Conservation (phyloP, 2,888 invertebrate genomes). For the Seira ritae region DNA sequence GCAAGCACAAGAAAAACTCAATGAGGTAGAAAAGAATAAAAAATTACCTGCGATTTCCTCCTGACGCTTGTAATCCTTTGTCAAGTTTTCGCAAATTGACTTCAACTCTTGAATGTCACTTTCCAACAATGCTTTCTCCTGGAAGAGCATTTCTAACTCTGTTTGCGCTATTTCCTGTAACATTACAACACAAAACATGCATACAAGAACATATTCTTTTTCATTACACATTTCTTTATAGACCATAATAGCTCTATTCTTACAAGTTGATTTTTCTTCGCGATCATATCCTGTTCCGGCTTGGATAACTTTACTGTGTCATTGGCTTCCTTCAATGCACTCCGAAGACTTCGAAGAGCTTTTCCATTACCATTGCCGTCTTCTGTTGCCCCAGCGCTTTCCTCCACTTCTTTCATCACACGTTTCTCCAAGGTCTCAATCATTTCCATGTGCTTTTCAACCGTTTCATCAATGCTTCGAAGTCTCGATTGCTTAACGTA, state of each 20-base stretch:
- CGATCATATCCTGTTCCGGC: slow-evolving; percentile 69
- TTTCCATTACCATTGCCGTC: neutral
- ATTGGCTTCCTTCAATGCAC: slow-evolving; percentile 62
- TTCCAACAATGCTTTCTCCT: slow-evolving; percentile 70
- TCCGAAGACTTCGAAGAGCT: slow-evolving; percentile 37
- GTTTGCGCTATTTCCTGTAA: slow-evolving; percentile 71
- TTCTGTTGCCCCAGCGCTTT: neutral
- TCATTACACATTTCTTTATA: neutral
- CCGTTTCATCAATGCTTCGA: slow-evolving; percentile 61
- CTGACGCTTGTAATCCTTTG: slow-evolving; percentile 68
- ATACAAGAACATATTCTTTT: slow-evolving; percentile 1
- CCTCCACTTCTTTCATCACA: slow-evolving; percentile 32
- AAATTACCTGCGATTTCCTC: slow-evolving; percentile 68
- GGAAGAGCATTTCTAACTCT: slow-evolving; percentile 72
- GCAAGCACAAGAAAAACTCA: neutral
- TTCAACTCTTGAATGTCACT: slow-evolving; percentile 68
- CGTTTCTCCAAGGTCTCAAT: slow-evolving; percentile 53
- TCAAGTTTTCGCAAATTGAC: slow-evolving; percentile 58
- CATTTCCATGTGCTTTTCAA: slow-evolving; percentile 53
- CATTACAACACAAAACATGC: slow-evolving; percentile 5
- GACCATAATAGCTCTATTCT: slow-evolving; percentile 16
- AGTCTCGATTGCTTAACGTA: slow-evolving; percentile 71
- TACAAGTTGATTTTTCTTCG: slow-evolving; percentile 69
- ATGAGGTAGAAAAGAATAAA: neutral
- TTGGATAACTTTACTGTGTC: slow-evolving; percentile 59